Base-by-base conservation (phyloP, 2,113 vertebrate genomes). In the Bostrychus sinensis region DNA sequence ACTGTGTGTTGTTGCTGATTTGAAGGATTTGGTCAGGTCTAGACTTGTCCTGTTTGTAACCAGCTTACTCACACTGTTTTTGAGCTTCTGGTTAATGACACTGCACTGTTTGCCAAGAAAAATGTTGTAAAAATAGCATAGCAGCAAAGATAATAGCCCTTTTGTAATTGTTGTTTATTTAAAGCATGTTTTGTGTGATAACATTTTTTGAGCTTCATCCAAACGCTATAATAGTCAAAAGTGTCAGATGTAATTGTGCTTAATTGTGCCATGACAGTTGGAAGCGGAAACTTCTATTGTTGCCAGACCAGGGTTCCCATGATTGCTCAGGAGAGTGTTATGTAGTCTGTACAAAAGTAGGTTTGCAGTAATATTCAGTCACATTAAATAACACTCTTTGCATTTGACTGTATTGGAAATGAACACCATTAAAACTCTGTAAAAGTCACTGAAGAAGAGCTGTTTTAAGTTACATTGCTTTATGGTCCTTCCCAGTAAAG, bases 21-120 rank as follows among this genome's bases (percentile, higher is more conserved):
- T 45, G 46, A 25, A 48, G 62, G 46, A 59, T 20, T 22, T 43
- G 16, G 41, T 57, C 67, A 72, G 57, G 66, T 65, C 67, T 10
- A 57, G 62, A 39, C 78, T 46, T 71, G 85, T 50, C 67, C 66
- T 9, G 70, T 16, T 67, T 79, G 77, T 62, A 56, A 43, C 66
- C 17, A 62, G 45, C 66, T 66, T 56, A 60, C 72, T 65, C 79
- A 79, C 63, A 75, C 77, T 60, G 72, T 67, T 3, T 53, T 8
- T 17, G 54, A 14, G 55, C 3, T 20, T 25, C 28, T 36, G 0
- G 42, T 59, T 73, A 58, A 46, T 38, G 38, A 28, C 16, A 32
- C 34, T 28, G 45, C 14, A 11, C 32, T 5, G 30, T 59, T 51
- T 61, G 65, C 36, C 67, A 45, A 68, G 23, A 14, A 37, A 66